These are phyloP conservation scores for Calidris pugnax DNA, from an alignment of 2,113 vertebrate genomes.

Conservation along the genomic window DNA sequence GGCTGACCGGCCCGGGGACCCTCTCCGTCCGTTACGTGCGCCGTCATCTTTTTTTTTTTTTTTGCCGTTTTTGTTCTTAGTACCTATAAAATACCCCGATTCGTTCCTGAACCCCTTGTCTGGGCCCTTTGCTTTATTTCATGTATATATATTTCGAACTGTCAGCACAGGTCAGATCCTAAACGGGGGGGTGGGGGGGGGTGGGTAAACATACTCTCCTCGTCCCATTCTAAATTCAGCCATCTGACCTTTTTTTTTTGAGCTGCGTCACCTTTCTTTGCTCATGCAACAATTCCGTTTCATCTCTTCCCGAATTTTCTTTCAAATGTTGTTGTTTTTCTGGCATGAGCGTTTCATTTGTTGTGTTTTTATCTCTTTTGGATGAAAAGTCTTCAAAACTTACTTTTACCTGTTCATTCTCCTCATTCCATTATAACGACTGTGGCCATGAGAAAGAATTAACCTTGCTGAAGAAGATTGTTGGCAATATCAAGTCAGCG, in stretches of 20 bases:
- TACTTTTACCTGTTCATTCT: neutral
- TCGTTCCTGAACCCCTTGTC: neutral
- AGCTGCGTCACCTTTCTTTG: neutral
- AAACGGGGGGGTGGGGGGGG: no score
- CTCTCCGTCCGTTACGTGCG: neutral
- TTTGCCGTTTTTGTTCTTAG: accelerated
- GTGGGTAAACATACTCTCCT: accelerated
- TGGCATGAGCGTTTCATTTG: neutral
- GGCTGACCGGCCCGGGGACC: neutral
- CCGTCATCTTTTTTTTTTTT: accelerated
- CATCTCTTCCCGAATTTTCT: neutral
- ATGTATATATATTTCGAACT: accelerated
- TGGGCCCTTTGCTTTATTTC: no score
- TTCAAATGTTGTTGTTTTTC: neutral
- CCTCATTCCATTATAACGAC: neutral
- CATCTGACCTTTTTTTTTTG: neutral
- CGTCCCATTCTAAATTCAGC: accelerated
- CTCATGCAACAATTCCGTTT: no score
- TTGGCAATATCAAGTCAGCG: neutral
- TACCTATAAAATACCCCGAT: accelerated
- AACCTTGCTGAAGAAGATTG: neutral
- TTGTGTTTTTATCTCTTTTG: neutral
- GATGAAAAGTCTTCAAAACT: neutral
- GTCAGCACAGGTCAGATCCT: neutral
- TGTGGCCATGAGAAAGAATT: neutral